Evolutionary conservation across 2,888 invertebrate species (phyloP), one percentile per base, ranked within the genome.

Genomic region (Apantesis nais): DNA sequence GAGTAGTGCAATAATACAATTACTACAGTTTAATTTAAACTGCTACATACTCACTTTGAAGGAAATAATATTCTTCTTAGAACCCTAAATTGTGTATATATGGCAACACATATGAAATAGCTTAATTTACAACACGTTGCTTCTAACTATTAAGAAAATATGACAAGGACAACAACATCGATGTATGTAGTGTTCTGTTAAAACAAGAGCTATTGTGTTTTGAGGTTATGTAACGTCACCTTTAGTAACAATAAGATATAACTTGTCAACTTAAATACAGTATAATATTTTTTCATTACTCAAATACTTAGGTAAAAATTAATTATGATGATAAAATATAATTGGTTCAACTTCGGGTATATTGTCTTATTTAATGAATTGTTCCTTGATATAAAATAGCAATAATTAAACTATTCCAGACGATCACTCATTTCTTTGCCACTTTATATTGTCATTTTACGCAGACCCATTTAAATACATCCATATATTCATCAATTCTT

Each of bases 161-260:
- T 66, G 70, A 70, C 70, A 66, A 70, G 70, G 70, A 70, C 66
- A 66, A 62, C 61, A 52, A 37, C 22, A 52, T 41, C 34, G 48
- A 61, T 34, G 39, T 69, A 60, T 58, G 61, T 44, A 37, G 61
- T 39, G 65, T 52, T 70, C 70, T 61, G 70, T 66, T 29, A 61
- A 65, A 68, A 69, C 44, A 65, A 61, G 62, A 62, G 63, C 67
- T 48, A 67, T 71, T 71, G 71, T 71, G 37, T 67, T 41, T 61
- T 62, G 29, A 67, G 62, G 71, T 71, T 71, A 71, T 67, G 71
- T 61, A 65, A 67, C 63, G 39, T 41, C 64, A 67, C 71, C 71
- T 71, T 64, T 16, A 64, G 64, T 48, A 48, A 64, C 63, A 71
- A 71, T 67, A 61, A 64, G 25, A 64, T 44, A 64, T 69, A 64